phyloP scores from a whole-genome alignment of 2,113 vertebrate genomes.

The Anoplopoma fimbria region DNA sequence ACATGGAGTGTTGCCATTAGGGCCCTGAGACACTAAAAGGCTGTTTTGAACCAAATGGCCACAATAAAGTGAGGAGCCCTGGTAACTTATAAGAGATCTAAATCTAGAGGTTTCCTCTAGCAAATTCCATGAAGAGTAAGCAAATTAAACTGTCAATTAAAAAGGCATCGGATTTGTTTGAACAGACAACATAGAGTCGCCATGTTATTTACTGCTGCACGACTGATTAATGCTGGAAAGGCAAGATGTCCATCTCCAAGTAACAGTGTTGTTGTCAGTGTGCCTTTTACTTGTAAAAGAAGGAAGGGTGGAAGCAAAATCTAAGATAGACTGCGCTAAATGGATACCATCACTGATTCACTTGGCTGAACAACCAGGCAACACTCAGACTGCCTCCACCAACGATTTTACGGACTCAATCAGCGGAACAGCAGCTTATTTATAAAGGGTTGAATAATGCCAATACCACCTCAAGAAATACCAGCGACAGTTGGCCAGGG shows the following conservation, averaged over 20 bases:
- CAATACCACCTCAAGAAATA: neutral
- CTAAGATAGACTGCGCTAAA: neutral
- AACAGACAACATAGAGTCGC: neutral
- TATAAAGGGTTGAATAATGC: neutral
- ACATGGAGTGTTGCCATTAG: neutral
- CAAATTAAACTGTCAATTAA: neutral
- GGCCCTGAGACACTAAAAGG: neutral
- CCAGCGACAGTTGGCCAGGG: neutral
- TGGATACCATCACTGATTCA: neutral
- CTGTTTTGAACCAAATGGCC: neutral
- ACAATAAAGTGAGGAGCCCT: neutral
- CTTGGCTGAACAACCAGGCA: neutral
- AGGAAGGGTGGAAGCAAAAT: neutral
- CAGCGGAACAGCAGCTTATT: neutral
- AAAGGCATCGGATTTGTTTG: neutral
- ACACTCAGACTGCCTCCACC: no score
- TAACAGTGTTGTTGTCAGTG: neutral
- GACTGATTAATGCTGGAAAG: neutral
- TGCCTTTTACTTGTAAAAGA: neutral
- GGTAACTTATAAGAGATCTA: neutral
- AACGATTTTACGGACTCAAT: slow-evolving; percentile 5
- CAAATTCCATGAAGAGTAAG: neutral
- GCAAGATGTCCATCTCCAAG: neutral
- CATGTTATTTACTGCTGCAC: neutral
- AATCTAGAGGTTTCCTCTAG: neutral